Conservation (phyloP, 2,797 vertebrate species). For the Rhabdophis nuchalis region DNA sequence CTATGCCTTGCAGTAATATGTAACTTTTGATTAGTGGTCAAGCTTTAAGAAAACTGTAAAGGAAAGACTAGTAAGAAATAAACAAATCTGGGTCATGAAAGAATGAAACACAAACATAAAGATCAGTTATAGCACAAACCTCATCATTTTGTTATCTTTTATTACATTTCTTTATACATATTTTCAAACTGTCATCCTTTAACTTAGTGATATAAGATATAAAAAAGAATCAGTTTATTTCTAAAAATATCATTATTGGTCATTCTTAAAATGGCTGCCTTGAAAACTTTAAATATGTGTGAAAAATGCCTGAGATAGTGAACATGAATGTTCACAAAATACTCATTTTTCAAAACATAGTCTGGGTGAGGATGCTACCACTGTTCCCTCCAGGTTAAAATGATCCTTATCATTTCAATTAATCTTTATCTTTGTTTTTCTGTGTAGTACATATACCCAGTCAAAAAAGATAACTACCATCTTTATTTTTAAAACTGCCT, state of each 20-base stretch:
- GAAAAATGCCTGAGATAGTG: not conserved
- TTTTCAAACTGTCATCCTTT: not conserved
- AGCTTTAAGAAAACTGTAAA: not conserved
- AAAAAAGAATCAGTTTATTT: not conserved
- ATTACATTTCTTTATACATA: not conserved
- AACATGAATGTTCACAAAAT: not conserved
- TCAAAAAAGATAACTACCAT: not conserved
- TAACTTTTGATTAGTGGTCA: not conserved
- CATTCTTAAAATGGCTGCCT: not conserved
- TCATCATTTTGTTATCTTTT: not conserved
- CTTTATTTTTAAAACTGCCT: not conserved
- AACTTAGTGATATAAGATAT: not conserved
- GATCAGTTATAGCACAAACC: not conserved
- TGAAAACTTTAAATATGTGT: not conserved
- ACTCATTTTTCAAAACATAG: not conserved
- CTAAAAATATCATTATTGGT: not conserved
- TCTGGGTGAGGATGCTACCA: not conserved
- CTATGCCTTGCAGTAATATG: not conserved
- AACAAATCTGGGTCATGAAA: not conserved
- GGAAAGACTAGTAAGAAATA: not conserved
- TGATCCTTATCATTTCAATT: not conserved
- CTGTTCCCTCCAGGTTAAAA: not conserved
- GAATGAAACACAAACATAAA: not conserved
- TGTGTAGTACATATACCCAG: not conserved
- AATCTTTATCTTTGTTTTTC: not conserved